Percentiles rank a stretch among this genome's conserved stretches.
phyloP scores from a whole-genome alignment of 30 jellyfish, hydroid and myxozoan species.

The Euphysa ruthae region DNA sequence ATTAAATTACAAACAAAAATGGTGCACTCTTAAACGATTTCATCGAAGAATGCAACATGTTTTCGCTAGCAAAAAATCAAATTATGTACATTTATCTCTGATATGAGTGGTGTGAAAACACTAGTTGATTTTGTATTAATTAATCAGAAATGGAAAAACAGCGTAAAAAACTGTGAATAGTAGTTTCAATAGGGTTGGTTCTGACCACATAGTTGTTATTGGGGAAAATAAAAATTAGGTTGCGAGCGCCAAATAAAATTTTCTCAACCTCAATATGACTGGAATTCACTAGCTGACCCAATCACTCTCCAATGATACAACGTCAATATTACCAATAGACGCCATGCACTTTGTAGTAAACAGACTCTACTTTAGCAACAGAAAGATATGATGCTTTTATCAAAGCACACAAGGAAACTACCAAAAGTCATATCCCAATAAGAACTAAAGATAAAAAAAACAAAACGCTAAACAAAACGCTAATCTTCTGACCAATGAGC shows the following conservation, averaged over 20 bases:
- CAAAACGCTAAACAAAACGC: not conserved
- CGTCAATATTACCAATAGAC: no score
- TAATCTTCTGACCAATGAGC: no score
- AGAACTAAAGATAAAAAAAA: slow-evolving; percentile 1
- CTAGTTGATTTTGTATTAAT: slow-evolving; percentile 15
- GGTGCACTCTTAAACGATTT: slow-evolving; percentile 11
- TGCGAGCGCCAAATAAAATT: not conserved
- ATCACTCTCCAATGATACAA: no score
- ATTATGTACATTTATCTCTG: slow-evolving; percentile 23
- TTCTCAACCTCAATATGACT: slow-evolving; percentile 5
- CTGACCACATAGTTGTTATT: slow-evolving; percentile 31
- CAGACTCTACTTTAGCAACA: no score
- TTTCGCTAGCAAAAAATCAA: slow-evolving; percentile 17
- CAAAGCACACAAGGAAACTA: slow-evolving; percentile 23
- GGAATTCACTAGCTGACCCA: no score
- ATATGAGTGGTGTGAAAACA: slow-evolving; percentile 16
- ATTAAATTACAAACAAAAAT: slow-evolving; percentile 13
- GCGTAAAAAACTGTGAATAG: slow-evolving; percentile 15
- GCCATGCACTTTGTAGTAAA: no score
- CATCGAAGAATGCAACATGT: not conserved
- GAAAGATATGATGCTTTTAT: slow-evolving; percentile 1
- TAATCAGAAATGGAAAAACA: slow-evolving; percentile 20
- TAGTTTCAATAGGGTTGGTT: slow-evolving; percentile 25
- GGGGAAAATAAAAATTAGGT: slow-evolving; percentile 20
- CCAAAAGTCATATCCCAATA: not conserved